Percentiles rank a stretch among this genome's conserved stretches.
phyloP scores from a whole-genome alignment of 2,888 invertebrate genomes.

The Thereva unica region DNA sequence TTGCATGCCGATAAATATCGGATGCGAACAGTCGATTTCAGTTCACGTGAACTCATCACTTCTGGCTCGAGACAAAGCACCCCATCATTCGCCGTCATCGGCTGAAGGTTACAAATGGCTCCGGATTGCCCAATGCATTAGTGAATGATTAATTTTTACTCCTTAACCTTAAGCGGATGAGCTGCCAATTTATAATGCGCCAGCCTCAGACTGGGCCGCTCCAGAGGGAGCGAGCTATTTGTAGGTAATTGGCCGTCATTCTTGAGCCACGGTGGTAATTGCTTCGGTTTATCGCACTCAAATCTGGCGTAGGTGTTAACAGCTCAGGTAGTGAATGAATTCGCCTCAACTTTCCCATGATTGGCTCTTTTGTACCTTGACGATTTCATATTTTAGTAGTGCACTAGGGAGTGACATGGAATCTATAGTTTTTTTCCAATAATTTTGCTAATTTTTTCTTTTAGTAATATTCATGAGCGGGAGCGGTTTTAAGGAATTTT shows the following conservation, averaged over 20 bases:
- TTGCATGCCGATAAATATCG: conserved; percentile 1
- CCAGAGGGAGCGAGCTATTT: conserved; percentile 28
- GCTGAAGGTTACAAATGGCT: conserved; percentile 29
- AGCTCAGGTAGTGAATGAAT: conserved; percentile 11
- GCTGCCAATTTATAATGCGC: conserved; percentile 33
- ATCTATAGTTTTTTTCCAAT: background rate
- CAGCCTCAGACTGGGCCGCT: conserved; percentile 1
- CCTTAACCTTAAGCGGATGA: conserved; percentile 30
- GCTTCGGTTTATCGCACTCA: conserved; percentile 29
- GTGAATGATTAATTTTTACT: conserved; percentile 29
- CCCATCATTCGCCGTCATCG: conserved; percentile 10
- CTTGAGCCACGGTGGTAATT: conserved; percentile 24
- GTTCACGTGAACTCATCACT: conserved; percentile 29
- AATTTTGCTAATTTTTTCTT: conserved; percentile 16
- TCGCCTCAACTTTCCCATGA: conserved; percentile 25
- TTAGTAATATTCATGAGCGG: background rate
- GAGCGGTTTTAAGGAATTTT: no score
- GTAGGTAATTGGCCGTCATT: conserved; percentile 29
- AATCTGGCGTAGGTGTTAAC: conserved; percentile 31
- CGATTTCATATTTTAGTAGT: conserved; percentile 16
- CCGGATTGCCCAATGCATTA: conserved; percentile 23
- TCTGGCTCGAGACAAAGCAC: conserved; percentile 24
- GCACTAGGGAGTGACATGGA: conserved; percentile 27
- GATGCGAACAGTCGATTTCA: background rate
- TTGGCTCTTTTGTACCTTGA: conserved; percentile 4